A percentile compares a stretch with the other conserved stretches of the same genome.
These are phyloP conservation scores for Aphodius granarius DNA, from an alignment of 2,888 invertebrate species.

Conservation along the genomic window DNA sequence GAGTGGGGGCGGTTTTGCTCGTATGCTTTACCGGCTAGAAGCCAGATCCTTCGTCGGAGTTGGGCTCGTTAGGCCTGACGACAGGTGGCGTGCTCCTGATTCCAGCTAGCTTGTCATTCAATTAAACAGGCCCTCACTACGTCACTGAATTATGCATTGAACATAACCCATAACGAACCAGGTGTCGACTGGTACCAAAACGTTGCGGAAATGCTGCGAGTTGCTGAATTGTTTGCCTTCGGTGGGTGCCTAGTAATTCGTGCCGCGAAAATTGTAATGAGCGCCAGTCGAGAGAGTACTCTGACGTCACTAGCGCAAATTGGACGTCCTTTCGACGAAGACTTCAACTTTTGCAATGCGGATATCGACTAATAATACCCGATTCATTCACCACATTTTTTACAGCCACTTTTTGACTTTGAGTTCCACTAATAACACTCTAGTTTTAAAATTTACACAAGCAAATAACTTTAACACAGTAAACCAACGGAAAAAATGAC, in stretches of 20 bases:
- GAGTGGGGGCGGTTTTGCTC: neutral
- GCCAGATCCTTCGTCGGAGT: neutral
- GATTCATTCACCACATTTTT: neutral
- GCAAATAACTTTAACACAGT: too few species aligned
- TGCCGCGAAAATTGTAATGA: neutral
- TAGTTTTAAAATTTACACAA: too few species aligned
- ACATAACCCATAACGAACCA: conserved; percentile 26
- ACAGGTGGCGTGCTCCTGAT: neutral
- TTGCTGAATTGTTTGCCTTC: neutral
- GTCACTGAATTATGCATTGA: conserved; percentile 28
- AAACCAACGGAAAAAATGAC: too few species aligned
- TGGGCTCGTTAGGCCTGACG: neutral
- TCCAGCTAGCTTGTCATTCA: conserved; percentile 26
- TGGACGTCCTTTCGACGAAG: neutral
- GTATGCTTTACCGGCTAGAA: neutral
- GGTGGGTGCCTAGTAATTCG: neutral
- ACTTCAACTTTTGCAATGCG: neutral
- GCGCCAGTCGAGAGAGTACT: neutral
- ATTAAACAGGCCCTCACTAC: conserved; percentile 26
- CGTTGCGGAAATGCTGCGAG: neutral
- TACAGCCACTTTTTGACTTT: neutral
- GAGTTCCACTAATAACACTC: too few species aligned
- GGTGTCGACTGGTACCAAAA: conserved; percentile 28
- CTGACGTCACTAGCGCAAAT: neutral
- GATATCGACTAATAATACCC: neutral